A percentile compares a stretch with the other conserved stretches of the same genome.
phyloP scores from a whole-genome alignment of 2,888 invertebrate genomes.

The Rhaphigaster nebulosa region DNA sequence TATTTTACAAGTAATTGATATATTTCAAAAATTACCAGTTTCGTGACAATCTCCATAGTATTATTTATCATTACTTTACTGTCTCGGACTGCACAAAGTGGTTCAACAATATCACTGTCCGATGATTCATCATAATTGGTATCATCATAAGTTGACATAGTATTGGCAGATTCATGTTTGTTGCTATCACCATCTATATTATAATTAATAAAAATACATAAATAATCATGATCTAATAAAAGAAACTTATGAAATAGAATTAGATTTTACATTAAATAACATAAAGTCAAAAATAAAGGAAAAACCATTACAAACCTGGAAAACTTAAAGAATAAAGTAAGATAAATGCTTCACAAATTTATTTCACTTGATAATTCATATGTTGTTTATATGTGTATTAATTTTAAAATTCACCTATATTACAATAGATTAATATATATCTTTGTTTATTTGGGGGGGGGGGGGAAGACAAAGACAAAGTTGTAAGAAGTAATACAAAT shows the following conservation, averaged over 20 bases:
- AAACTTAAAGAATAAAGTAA: not conserved
- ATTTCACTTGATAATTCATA: not conserved
- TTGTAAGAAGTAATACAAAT: too few species aligned
- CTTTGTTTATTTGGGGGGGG: too few species aligned
- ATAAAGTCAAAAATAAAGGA: not conserved
- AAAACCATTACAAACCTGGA: not conserved
- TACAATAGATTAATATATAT: not conserved
- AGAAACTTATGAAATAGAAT: not conserved
- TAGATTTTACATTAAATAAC: not conserved
- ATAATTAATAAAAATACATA: slow-evolving; percentile 51
- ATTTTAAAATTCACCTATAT: not conserved
- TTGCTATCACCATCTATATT: slow-evolving; percentile 60
- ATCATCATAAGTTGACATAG: slow-evolving; percentile 58
- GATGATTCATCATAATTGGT: slow-evolving; percentile 70
- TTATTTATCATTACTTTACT: slow-evolving; percentile 76
- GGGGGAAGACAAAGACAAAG: too few species aligned
- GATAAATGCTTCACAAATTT: not conserved
- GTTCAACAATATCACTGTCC: slow-evolving; percentile 72
- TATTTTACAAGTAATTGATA: not conserved
- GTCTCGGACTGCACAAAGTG: slow-evolving; percentile 75
- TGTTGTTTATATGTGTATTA: not conserved
- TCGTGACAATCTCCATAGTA: slow-evolving; percentile 74
- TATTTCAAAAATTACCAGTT: slow-evolving; percentile 52
- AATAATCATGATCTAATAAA: not conserved
- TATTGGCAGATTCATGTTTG: slow-evolving; percentile 57